phyloP scores from a whole-genome alignment of 2,113 vertebrate species.

The Cervus canadensis region DNA sequence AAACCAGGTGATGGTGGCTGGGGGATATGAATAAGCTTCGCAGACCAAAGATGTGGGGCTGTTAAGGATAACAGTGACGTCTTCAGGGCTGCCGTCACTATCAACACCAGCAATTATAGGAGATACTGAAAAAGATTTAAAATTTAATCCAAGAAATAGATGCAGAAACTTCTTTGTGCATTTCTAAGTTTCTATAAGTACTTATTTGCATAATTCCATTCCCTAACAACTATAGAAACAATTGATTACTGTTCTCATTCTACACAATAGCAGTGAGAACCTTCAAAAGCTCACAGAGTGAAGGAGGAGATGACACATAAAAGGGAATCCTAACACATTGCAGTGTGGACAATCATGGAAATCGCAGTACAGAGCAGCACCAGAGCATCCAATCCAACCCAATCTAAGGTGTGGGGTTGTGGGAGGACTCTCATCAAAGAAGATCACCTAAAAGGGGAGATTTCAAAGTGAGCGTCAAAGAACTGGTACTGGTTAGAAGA shows the following conservation, averaged over 20 bases:
- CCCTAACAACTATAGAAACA: not conserved
- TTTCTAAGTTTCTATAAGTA: not conserved
- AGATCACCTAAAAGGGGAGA: not conserved
- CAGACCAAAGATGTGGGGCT: slow-evolving; percentile 93
- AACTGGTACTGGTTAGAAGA: not conserved
- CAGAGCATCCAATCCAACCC: not conserved
- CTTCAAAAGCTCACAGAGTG: not conserved
- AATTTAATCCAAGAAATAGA: not conserved
- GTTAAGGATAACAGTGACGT: slow-evolving; percentile 91
- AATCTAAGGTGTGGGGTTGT: fast-evolving
- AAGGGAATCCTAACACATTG: no score
- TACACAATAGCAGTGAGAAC: not conserved
- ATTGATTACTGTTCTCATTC: not conserved
- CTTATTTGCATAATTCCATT: not conserved
- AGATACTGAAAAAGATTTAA: slow-evolving; percentile 83
- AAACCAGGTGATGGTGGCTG: slow-evolving; percentile 93
- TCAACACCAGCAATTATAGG: slow-evolving; percentile 89
- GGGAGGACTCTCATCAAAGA: not conserved
- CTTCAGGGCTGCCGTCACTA: slow-evolving; percentile 83
- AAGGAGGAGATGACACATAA: not conserved
- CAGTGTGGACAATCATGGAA: not conserved
- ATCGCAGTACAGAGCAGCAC: not conserved
- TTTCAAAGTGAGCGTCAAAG: not conserved
- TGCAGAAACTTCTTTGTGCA: not conserved
- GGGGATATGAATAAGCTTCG: slow-evolving; percentile 94